These are phyloP conservation scores for Procavia capensis DNA, from an alignment of 2,113 vertebrate genomes.

Conservation along the genomic window DNA sequence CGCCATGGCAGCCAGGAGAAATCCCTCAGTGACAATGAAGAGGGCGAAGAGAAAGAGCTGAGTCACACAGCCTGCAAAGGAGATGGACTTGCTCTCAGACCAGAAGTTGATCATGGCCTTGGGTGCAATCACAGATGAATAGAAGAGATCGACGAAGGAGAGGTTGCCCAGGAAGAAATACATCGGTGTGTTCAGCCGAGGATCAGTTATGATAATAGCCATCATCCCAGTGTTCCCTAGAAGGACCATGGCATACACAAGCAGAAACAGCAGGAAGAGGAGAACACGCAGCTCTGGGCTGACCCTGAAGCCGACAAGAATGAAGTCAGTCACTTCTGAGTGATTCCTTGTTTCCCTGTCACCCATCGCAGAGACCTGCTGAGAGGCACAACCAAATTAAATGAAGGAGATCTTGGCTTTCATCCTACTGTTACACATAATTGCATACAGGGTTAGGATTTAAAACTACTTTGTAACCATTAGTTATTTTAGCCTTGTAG, in stretches of 20 bases:
- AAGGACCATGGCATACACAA: slow-evolving; percentile 49
- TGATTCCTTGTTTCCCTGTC: slow-evolving; percentile 63
- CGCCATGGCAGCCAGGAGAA: slow-evolving; percentile 76
- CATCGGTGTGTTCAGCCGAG: slow-evolving; percentile 78
- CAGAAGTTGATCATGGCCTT: slow-evolving; percentile 69
- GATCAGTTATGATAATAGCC: slow-evolving; percentile 39
- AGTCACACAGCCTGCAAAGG: slow-evolving; percentile 46
- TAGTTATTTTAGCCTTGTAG: neutral
- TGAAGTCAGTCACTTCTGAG: slow-evolving; percentile 70
- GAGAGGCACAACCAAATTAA: slow-evolving; percentile 55
- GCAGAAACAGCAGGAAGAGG: slow-evolving; percentile 68
- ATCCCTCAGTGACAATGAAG: slow-evolving; percentile 68
- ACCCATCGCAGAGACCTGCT: slow-evolving; percentile 64
- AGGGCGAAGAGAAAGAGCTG: slow-evolving; percentile 71
- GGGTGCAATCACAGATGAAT: slow-evolving; percentile 61
- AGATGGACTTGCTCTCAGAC: slow-evolving; percentile 71
- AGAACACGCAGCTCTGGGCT: neutral
- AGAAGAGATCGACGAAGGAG: slow-evolving; percentile 75
- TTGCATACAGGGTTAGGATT: neutral
- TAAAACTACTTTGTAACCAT: neutral
- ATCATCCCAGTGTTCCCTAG: slow-evolving; percentile 74
- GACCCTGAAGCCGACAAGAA: slow-evolving; percentile 77
- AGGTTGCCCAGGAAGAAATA: slow-evolving; percentile 81
- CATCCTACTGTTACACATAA: neutral
- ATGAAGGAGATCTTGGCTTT: neutral